Base-by-base conservation (phyloP, 2,797 vertebrate species). In the Gephyroberyx darwinii region DNA sequence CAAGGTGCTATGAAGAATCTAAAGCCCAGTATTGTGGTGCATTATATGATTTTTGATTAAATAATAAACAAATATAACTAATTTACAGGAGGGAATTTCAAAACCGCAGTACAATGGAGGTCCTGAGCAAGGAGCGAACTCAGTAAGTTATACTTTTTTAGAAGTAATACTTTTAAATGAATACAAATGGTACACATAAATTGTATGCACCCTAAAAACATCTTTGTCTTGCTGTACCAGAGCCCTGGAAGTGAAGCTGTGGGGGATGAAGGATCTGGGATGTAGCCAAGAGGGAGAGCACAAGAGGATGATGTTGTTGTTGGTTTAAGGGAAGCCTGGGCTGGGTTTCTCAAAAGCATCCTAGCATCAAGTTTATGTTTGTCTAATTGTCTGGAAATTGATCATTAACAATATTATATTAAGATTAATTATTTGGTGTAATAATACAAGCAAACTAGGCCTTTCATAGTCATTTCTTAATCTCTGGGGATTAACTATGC, bases 41-140 rank as follows among this genome's bases (percentile, higher is more conserved):
- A 10, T n/a, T 17, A 10, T 48, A 33, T 14, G 16, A 3, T 17
- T 63, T 41, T 69, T 33, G 17, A 65, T 65, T 62, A 60, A 65
- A 63, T 47, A 60, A 43, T 43, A 13, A 14, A 14, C 1, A 14
- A 43, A 53, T 69, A 20, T 3, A 43, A 65, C 16, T 62, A 5
- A 37, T 88, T 80, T 37, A 65, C 77, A 93, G 91, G 90, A 90
- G 69, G 88, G 90, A 37, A 86, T 31, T 56, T 76, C 84, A 59
- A 87, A 80, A 39, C 62, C 75, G 74, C 64, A 79, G 79, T 82
- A 86, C 64, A 56, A 86, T 55, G 86, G 70, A 59, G 83, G 35
- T n/a, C 64, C 68, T 71, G 62, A 82, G 70, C 82, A 19, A 56
- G 89, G 77, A 52, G 62, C 53, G 53, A 69, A 78, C 51, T 9